Base-by-base conservation (phyloP, 2,888 invertebrate genomes). In the Nemotelus pantherinus region DNA sequence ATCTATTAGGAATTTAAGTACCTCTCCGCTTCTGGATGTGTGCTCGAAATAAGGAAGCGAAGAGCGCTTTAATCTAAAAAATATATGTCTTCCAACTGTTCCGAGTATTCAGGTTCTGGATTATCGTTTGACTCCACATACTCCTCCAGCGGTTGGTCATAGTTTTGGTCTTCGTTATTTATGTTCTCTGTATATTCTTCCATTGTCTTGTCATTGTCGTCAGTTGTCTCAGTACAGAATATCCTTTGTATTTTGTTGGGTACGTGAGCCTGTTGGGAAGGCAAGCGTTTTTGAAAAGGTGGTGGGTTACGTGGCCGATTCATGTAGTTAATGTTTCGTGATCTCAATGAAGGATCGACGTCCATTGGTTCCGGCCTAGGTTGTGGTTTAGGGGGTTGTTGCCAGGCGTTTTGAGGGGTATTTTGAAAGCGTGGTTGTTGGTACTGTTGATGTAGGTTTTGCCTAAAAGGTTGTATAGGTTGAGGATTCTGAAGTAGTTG, bases 41-140 rank as follows among this genome's bases (percentile, higher is more conserved):
- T 53, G 47, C 41, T 70, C 70, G 41, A 70, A 48, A 53, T 70
- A 70, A 50, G 70, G 53, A n/a, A 70, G 70, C 41, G 3, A 48
- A 70, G 50, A 72, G 41, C 10, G 10, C 71, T n/a, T 72, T 57
- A 57, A 41, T 72, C 71, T 58, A 55, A 55, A 72, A 72, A 72
- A 72, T 72, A 72, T 4, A 72, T 41, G 25, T 72, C 57, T 6
- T 58, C 71, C 4, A 68, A 41, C 7, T 68, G 48, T 39, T 68
- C 50, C 25, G 53, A 41, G 0, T 45, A 3, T 25, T 68, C 68
- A 25, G 41, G 48, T 6, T 10, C 10, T 48, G 57, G 43, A 9
- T 71, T 41, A 9, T 68, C 53, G 41, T 2, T 39, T 25, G 48
- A n/a, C 50, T 65, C 65, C 2, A 39, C 47, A 39, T 65, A 65